Base-by-base conservation (phyloP, 2,888 invertebrate species). In the Seira sanloemensis region DNA sequence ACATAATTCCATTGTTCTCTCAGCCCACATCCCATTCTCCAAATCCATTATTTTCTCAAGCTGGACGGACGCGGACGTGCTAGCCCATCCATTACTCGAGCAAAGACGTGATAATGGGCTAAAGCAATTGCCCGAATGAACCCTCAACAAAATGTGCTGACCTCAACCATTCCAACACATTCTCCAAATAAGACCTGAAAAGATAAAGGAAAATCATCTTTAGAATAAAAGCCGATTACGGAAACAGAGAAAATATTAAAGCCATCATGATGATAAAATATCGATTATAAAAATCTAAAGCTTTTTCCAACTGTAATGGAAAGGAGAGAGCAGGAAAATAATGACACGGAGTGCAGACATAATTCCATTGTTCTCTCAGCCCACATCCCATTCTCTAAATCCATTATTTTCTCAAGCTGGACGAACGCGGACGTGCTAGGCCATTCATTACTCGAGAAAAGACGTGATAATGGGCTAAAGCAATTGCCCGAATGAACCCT, bases 41-140 rank as follows among this genome's bases (percentile, higher is more conserved):
- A 80, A 73, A 74, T 74, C 68, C 74, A 80, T 80, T 80, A 80
- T 78, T 78, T n/a, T n/a, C 26, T 71, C 23, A 80, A 54, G 79
- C 68, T 73, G 74, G 72, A 74, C 66, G 73, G 67, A 80, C 72
- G 67, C 66, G 73, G 67, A 80, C 79, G 67, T 80, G 75, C 77
- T 78, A 75, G 69, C 79, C 84, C 87, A 86, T 86, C 85, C 87
- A 87, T 87, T 84, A 85, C 71, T 74, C 9, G 67, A 72, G 71
- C 75, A 86, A 84, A 87, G 83, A 86, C 86, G 87, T 87, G 87
- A 87, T 87, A 85, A 87, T 87, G 85, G 87, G 78, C 5, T 50
- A 50, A 50, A 12, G 50, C 50, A 50, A 77, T 84, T 72, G 69
- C 65, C 71, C n/a, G 27, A 68, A 83, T 76, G 82, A 85, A 84